Evolutionary conservation across 92 coral and sea anemone genomes (phyloP).

Genomic region (Paramuricea clavata): DNA sequence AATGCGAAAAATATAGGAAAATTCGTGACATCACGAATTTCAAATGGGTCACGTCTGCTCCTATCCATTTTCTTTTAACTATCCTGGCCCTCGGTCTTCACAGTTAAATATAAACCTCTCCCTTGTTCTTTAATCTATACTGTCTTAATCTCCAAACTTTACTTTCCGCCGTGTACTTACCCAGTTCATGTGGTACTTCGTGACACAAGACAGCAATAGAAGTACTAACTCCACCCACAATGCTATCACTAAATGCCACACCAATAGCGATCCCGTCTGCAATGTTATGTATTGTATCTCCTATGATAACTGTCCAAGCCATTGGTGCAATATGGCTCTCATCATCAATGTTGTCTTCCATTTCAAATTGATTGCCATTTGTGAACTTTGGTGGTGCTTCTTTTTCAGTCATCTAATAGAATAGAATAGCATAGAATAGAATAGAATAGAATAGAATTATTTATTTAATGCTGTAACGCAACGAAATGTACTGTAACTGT

Average conservation of each 20-base stretch:
- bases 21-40: too few relatives aligned
- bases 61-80: too few relatives aligned
- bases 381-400: background rate
- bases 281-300: constrained; percentile 92
- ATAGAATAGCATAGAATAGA: too few relatives aligned
- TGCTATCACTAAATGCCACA: constrained; percentile 87
- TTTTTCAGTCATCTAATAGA: background rate
- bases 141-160: background rate
- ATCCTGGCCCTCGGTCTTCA: too few relatives aligned
- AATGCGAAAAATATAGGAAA: too few relatives aligned
- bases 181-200: constrained; percentile 97
- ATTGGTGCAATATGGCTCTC: constrained; percentile 63
- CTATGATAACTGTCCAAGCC: constrained; percentile 96
- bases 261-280: constrained; percentile 99
- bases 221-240: constrained; percentile 93
- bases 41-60: too few relatives aligned
- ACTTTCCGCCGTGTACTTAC: constrained; percentile 46
- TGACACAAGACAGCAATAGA: constrained; percentile 97
- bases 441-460: too few relatives aligned
- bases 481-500: too few relatives aligned
- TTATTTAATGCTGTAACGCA: too few relatives aligned
- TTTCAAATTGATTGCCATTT: background rate
- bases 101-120: too few relatives aligned
- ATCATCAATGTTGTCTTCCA: constrained; percentile 31
- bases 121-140: too few relatives aligned